phyloP scores from a whole-genome alignment of 2,888 invertebrate species.

The Lysandra coridon region DNA sequence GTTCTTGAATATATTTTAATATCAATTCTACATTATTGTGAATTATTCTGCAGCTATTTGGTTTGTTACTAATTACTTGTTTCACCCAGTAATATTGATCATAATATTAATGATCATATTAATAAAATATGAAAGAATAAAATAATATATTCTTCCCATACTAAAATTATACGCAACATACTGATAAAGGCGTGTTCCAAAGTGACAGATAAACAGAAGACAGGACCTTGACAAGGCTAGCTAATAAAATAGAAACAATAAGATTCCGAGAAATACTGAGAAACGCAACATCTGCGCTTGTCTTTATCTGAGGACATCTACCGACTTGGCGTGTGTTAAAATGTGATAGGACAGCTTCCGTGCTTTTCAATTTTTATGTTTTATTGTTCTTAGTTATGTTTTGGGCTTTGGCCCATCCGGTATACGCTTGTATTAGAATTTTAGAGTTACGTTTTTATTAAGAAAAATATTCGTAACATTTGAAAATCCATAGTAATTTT shows the following conservation, averaged over 20 bases:
- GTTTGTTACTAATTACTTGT: too few relatives aligned
- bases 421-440: not conserved
- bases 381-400: not conserved
- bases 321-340: conserved; percentile 36
- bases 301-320: conserved; percentile 66
- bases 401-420: not conserved
- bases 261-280: conserved; percentile 52
- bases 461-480: too few relatives aligned
- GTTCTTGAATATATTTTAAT: too few relatives aligned
- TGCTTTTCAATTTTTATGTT: conserved; percentile 42
- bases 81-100: not conserved
- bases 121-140: not conserved
- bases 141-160: not conserved
- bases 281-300: conserved; percentile 63
- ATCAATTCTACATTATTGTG: not conserved
- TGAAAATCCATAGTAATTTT: too few relatives aligned
- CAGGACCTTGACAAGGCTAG: conserved; percentile 59
- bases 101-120: not conserved
- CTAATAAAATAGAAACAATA: conserved; percentile 58
- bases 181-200: conserved; percentile 32
- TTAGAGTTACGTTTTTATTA: too few relatives aligned
- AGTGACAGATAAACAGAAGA: conserved; percentile 33
- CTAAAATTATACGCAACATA: not conserved
- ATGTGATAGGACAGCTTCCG: conserved; percentile 49
- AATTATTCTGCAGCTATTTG: not conserved